These are phyloP conservation scores for Lates japonicus DNA, from an alignment of 2,797 vertebrate genomes.

Conservation along the genomic window DNA sequence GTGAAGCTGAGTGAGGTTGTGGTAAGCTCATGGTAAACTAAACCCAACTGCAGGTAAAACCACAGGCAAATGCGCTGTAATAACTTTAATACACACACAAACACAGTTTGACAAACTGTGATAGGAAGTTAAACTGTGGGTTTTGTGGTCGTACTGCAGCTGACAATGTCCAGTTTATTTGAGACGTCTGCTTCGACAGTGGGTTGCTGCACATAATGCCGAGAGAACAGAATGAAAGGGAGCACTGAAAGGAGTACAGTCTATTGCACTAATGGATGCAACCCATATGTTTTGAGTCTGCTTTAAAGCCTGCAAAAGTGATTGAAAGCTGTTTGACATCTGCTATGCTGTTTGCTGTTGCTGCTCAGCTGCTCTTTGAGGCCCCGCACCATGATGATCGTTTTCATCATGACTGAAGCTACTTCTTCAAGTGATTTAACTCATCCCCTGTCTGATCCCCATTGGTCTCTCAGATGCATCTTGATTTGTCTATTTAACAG, in stretches of 20 bases:
- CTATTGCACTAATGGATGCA: slow-evolving; percentile 56
- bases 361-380: slow-evolving; percentile 27
- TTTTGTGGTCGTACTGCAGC: slow-evolving; percentile 34
- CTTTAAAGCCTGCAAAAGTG: slow-evolving; percentile 53
- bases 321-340: slow-evolving; percentile 71
- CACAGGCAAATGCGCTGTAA: slow-evolving; percentile 64
- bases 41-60: slow-evolving; percentile 52
- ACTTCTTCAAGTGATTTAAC: slow-evolving; percentile 46
- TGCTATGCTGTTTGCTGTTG: slow-evolving; percentile 52
- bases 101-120: slow-evolving; percentile 22
- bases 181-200: neutral
- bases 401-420: slow-evolving; percentile 45
- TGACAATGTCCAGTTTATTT: slow-evolving; percentile 18
- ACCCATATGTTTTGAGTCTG: slow-evolving; percentile 57
- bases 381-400: slow-evolving; percentile 37
- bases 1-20: slow-evolving; percentile 22
- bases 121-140: slow-evolving; percentile 41
- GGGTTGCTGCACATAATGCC: neutral
- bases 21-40: slow-evolving; percentile 41
- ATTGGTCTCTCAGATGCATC: slow-evolving; percentile 4
- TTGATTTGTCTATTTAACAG: slow-evolving; percentile 37
- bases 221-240: slow-evolving; percentile 20
- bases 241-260: slow-evolving; percentile 18
- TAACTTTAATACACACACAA: slow-evolving; percentile 38
- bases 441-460: slow-evolving; percentile 39